Evolutionary conservation across 2,888 invertebrate genomes (phyloP), one percentile per base, ranked within the genome.

Genomic region (Drosophila hamatofila): DNA sequence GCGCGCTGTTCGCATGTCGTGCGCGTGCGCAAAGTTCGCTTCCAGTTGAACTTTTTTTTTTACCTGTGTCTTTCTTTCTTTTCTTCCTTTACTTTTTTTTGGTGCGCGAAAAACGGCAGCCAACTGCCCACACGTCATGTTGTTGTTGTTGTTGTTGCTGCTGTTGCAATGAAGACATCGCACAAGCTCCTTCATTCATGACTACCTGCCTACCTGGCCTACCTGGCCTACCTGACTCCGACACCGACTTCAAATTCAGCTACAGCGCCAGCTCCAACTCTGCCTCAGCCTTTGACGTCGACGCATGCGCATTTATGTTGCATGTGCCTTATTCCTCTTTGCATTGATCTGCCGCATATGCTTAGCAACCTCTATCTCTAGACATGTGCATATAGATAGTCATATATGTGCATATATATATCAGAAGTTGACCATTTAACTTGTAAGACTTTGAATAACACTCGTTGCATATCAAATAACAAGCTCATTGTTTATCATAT

Each of bases 41-140:
- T 57, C 30, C 56, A 58, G 25, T 61, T 60, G 49, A 37, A 23
- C 41, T 57, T 61, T 60, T 55, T 60, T 48, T 39, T 42, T 23
- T 30, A 12, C 18, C 27, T 7, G 27, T 7, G 37, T 44, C 44
- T 44, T 44, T 63, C 16, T 39, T 42, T 64, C 46, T 49, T 52
- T 30, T 56, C 27, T 56, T 42, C 21, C 9, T 33, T 27, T 48
- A 23, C 48, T 46, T 57, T n/a, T 21, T 59, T 79, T 71, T 37
- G 65, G 57, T 71, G 77, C 83, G 76, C 84, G 79, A 83, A 71
- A 81, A 88, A 83, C 80, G 70, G 83, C 88, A 88, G 83, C 73
- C 74, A 77, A 85, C 83, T 84, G 88, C 83, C 83, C 88, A 83
- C 85, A 83, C 84, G 73, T 75, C 59, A 55, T 63, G 66, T 16